Conservation (phyloP, 2,797 vertebrate genomes). For the Pempheris klunzingeri region DNA sequence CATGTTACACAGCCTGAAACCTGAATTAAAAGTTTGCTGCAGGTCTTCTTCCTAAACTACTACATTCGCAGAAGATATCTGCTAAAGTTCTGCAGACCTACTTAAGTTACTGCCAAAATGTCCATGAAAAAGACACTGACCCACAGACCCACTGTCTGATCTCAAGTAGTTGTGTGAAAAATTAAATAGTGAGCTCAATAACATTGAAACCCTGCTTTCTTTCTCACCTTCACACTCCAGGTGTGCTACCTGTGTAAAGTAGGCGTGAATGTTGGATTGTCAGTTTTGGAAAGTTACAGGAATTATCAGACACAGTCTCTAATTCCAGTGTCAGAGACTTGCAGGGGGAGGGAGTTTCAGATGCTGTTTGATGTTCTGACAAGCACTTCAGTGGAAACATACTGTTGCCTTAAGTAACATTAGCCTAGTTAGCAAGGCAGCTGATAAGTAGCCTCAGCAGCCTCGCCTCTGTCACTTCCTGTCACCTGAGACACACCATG, state of each 20-base stretch:
- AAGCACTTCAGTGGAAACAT: background rate
- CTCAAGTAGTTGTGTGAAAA: background rate
- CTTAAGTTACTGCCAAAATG: background rate
- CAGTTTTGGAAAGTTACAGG: background rate
- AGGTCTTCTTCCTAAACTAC: background rate
- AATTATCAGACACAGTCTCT: background rate
- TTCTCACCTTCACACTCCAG: background rate
- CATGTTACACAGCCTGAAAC: constrained; percentile 5
- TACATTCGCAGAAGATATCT: background rate
- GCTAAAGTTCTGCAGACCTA: too few relatives aligned
- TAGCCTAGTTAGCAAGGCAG: too few relatives aligned
- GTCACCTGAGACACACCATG: background rate
- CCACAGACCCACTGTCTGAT: too few relatives aligned
- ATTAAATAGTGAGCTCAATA: background rate
- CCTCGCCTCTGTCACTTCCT: background rate
- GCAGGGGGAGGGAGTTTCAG: too few relatives aligned
- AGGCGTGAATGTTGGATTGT: background rate
- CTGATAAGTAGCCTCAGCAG: too few relatives aligned
- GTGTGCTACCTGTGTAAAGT: background rate
- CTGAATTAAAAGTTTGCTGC: constrained; percentile 11
- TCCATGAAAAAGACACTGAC: background rate
- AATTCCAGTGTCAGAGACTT: too few relatives aligned
- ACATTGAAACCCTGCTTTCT: too few relatives aligned
- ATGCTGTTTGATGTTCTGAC: background rate
- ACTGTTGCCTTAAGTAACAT: background rate